Evolutionary conservation across 2,888 invertebrate species (phyloP), one percentile per base, ranked within the genome.

Genomic region (Orgyia antiqua): DNA sequence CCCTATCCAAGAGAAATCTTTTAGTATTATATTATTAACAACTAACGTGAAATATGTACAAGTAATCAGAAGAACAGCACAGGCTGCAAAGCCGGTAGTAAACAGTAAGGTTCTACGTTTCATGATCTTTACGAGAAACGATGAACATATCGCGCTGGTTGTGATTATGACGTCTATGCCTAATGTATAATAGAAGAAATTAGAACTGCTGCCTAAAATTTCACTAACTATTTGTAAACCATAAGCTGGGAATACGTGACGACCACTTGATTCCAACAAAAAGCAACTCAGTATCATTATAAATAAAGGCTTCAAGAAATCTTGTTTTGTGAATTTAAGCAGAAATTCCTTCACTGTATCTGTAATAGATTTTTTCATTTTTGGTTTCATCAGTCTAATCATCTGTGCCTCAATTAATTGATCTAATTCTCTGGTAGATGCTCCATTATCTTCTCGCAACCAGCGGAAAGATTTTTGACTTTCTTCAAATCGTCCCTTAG

Each of bases 381-480:
- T 31, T 11, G 31, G 23, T 25, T 42, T 39, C 1, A 36, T 25
- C 2, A 27, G 8, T 15, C 34, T 45, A 1, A 11, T 58, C 46
- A 31, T 59, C 66, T 77, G 76, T 0, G 61, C 52, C 38, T 42
- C 41, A 0, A 71, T 52, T 10, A 77, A 10, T 18, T 67, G 61
- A n/a, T 58, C 42, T 0, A 78, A 33, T 44, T 71, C 71, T 25
- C 39, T 41, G 10, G 27, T 33, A 0, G 64, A 42, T 3, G 48
- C 29, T 10, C 50, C 48, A 8, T 36, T 33, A 4, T 59, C 46
- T 9, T 89, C 89, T 39, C 89, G 68, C 25, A 89, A 74, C 71
- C 82, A 88, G 19, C 72, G 68, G 17, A 89, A 87, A 0, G 87
- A n/a, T n/a, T n/a, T n/a, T n/a, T n/a, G n/a, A n/a, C n/a, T n/a